Evolutionary conservation across 2,888 invertebrate species (phyloP).

Genomic region (Autographa gamma): DNA sequence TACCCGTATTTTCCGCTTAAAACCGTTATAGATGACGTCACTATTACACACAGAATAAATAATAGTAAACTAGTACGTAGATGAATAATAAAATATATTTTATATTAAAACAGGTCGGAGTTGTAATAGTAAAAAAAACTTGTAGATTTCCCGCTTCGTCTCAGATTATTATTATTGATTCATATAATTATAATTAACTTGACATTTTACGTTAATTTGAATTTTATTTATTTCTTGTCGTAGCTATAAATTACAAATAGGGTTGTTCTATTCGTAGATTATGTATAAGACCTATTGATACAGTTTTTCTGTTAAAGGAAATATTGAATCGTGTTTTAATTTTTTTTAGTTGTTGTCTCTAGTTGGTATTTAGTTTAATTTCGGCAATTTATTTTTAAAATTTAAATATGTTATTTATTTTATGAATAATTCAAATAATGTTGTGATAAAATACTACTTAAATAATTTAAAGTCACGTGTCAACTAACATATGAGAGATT

Average conservation of each 20-base stretch:
- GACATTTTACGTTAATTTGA: constrained; percentile 9
- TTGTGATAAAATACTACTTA: not conserved
- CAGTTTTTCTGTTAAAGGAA: no score
- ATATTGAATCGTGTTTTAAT: no score
- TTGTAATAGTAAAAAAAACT: constrained; percentile 1
- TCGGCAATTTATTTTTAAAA: no score
- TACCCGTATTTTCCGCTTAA: no score
- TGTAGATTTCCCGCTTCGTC: constrained; percentile 1
- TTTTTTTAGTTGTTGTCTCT: no score
- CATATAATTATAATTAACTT: constrained; percentile 5
- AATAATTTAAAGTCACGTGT: not conserved
- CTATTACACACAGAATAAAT: not conserved
- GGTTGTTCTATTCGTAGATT: no score
- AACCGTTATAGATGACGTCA: not conserved
- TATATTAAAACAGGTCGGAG: not conserved
- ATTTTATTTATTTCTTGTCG: constrained; percentile 2
- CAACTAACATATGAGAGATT: not conserved
- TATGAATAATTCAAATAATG: not conserved
- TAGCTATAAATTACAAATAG: not conserved
- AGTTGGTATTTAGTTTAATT: no score
- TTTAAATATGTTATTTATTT: no score
- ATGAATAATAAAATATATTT: not conserved
- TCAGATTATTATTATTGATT: constrained; percentile 7
- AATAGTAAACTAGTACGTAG: not conserved
- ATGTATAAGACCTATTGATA: no score